Percentiles rank a stretch among this genome's conserved stretches.
phyloP scores from a whole-genome alignment of 64 coral and sea anemone genomes.

The Montipora foliosa region DNA sequence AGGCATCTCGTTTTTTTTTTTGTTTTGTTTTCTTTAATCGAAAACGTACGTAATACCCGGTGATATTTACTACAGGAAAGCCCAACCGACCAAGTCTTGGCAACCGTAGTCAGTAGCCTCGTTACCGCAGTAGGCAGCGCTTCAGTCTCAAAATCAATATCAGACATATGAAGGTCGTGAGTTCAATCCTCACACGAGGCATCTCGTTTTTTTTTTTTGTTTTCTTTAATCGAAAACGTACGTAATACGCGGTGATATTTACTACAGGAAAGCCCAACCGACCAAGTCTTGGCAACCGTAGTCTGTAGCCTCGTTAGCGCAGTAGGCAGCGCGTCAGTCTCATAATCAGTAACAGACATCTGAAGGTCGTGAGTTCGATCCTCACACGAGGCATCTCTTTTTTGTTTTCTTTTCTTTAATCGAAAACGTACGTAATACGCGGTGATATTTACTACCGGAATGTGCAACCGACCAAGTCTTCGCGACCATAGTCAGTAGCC shows the following conservation, averaged over 20 bases:
- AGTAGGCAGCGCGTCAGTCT: constrained; percentile 91
- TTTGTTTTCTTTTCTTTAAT: too few species aligned
- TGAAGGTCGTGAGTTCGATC: constrained; percentile 82
- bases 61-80: not conserved
- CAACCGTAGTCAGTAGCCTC: not conserved
- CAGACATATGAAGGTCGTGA: constrained; percentile 78
- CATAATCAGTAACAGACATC: constrained; percentile 52
- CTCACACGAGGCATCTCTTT: constrained; percentile 17
- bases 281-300: too few species aligned
- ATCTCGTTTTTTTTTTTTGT: not conserved
- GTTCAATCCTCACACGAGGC: constrained; percentile 87
- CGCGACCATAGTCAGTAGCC: constrained; percentile 8
- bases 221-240: too few species aligned
- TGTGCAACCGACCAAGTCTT: too few species aligned
- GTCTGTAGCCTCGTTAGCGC: constrained; percentile 60
- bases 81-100: not conserved
- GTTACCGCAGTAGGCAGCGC: constrained; percentile 89
- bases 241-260: too few species aligned
- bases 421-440: too few species aligned
- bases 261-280: too few species aligned
- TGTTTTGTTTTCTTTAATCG: not conserved
- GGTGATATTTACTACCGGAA: too few species aligned
- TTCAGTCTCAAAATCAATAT: constrained; percentile 75
- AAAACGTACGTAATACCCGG: not conserved
- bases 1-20: not conserved